These are phyloP conservation scores for Prionchulus punctatus DNA, from an alignment of 2,888 invertebrate genomes.

Conservation along the genomic window DNA sequence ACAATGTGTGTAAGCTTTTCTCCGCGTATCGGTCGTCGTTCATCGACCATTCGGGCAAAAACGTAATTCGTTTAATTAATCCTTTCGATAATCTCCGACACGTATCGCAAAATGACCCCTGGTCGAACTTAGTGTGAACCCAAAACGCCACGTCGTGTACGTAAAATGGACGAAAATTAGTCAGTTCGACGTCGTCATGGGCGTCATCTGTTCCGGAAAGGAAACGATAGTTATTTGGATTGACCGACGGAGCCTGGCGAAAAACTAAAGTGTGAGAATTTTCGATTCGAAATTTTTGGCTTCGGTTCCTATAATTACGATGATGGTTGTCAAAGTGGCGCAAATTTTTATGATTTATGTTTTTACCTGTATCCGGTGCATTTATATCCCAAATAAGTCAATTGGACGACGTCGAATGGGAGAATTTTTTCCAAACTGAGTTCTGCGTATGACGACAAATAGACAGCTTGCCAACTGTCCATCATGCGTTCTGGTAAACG, in stretches of 20 bases:
- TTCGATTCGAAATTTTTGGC: background rate
- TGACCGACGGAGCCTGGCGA: background rate
- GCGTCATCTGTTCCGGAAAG: too few relatives aligned
- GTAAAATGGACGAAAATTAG: background rate
- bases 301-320: background rate
- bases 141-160: background rate
- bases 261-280: background rate
- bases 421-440: constrained; percentile 11
- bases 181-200: background rate
- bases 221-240: too few relatives aligned
- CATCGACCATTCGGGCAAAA: background rate
- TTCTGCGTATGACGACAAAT: constrained; percentile 19
- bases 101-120: background rate
- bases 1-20: background rate
- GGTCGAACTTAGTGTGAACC: background rate
- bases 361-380: constrained; percentile 6
- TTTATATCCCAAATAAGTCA: background rate
- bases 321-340: too few relatives aligned
- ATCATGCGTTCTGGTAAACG: constrained; percentile 16
- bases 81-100: background rate
- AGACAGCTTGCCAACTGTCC: constrained; percentile 25
- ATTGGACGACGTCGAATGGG: background rate
- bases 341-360: background rate
- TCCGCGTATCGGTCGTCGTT: background rate
- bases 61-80: background rate